Base-by-base conservation (phyloP, 2,888 invertebrate genomes). In the Eustalomyia histrio region DNA sequence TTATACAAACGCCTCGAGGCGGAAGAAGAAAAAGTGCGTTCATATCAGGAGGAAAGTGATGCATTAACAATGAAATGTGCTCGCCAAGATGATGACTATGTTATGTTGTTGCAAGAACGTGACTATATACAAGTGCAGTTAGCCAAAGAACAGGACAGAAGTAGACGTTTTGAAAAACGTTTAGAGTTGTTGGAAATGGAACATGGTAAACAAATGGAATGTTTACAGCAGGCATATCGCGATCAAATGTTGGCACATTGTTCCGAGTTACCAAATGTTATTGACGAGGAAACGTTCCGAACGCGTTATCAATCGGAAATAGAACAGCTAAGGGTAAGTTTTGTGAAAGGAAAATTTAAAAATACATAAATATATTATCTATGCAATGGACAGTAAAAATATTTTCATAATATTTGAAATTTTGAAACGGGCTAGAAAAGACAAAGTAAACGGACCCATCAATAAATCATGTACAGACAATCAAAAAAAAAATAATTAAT, bases 231-330 rank as follows among this genome's bases (percentile, higher is more conserved):
- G 16, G 95, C 95, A 8, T 96, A 96, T 89, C 94, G 92, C 78
- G 90, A 92, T 78, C 91, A 91, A 52, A 90, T 91, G 81, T 88
- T 88, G 57, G 84, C 86, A 16, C 86, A 87, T 79, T 87, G 85
- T 80, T 83, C 85, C 24, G 86, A 86, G 35, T 85, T 87, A 63
- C 84, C 85, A 71, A 94, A 94, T 86, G 92, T 92, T 16, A 92
- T 92, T 64, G 92, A 92, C 14, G 93, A 93, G 83, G 92, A 92
- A 67, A 92, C 94, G 63, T 93, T 95, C 83, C 92, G 95, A 69
- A 94, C 93, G 86, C 93, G 95, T 79, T 96, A 96, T 90, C 96
- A 96, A 90, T 93, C 94, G 57, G 97, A 97, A 91, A 95, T 97
- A 86, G 96, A 97, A 89, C 96, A 97, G 89, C 92, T 97, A 80